Base-by-base conservation (phyloP, 37 sponge, comb jelly and placozoan genomes). In the Tethya wilhelma region DNA sequence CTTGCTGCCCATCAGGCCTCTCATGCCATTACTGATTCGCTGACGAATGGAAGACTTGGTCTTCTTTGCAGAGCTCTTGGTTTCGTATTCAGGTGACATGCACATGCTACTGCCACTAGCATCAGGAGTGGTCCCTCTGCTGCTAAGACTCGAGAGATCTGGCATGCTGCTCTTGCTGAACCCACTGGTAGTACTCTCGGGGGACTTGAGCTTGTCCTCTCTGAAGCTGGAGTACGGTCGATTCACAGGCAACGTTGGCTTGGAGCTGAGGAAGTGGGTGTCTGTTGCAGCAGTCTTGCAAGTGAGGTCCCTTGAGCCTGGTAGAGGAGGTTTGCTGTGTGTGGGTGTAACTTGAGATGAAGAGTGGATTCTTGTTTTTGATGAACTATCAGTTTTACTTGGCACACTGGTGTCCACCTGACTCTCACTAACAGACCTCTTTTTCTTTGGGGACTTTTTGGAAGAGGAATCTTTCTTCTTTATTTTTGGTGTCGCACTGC, bases 71-170 rank as follows among this genome's bases (percentile, higher is more conserved):
- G 25, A 29, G 36, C 3, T 33, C 28, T 69, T 42, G 44, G 22
- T 23, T 11, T 69, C 70, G 2, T 14, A 8, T n/a, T 42, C 70
- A 33, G 44, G 41, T 38, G 44, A 4, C 28, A 11, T 49, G n/a
- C n/a, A n/a, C n/a, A n/a, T n/a, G n/a, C n/a, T n/a, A n/a, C n/a
- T n/a, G n/a, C n/a, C n/a, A n/a, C n/a, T 49, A n/a, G 43, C 63
- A 5, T 76, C 77, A 2, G 77, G 64, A 4, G 77, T 76, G 12
- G 34, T 57, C 1, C 37, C 77, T 38, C 63, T 59, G 32, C 66
- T 64, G 44, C 64, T 60, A 3, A n/a, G n/a, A n/a, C n/a, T n/a
- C n/a, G n/a, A n/a, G n/a, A n/a, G n/a, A n/a, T n/a, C n/a, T n/a
- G n/a, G n/a, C n/a, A n/a, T n/a, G n/a, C n/a, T n/a, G n/a, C n/a